Base-by-base conservation (phyloP, 2,113 vertebrate species). In the Notothenia rossii region DNA sequence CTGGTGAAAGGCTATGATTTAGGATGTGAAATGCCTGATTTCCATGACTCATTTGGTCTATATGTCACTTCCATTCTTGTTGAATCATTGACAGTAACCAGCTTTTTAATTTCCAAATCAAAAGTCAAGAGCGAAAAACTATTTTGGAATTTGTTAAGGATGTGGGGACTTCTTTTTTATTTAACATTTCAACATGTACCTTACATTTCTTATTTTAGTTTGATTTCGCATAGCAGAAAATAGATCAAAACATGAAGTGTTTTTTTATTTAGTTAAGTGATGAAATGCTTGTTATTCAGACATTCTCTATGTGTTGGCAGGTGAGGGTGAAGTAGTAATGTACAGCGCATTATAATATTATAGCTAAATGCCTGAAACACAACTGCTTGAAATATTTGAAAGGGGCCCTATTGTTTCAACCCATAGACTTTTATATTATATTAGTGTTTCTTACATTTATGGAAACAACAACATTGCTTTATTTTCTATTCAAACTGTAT, bases 31-130 rank as follows among this genome's bases (percentile, higher is more conserved):
- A 67, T 62, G 45, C 56, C 72, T 66, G 18, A 66, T 84, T 84
- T 84, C 68, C 62, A 71, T 88, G 71, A 90, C 59, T 86, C 88
- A 85, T 62, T 70, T 22, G n/a, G 54, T 77, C 82, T 81, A 48
- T 66, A 71, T 62, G 58, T 69, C 60, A n/a, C 87, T 84, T 55
- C 36, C 10, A 2, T 59, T 81, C 12, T 59, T 70, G 54, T 59
- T 80, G 65, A 85, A 85, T 82, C 68, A 77, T 71, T 72, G 36
- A 15, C 54, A 64, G 67, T 75, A 54, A 43, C 20, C 29, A 43
- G 22, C 10, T 68, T 72, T 4, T 69, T 65, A 79, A n/a, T 67
- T 51, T 58, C 36, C 46, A 73, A 33, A 49, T 29, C 48, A 22
- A 13, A 67, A 33, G 33, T 63, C 8, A 29, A 75, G 33, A 33